These are phyloP conservation scores for Pyrrhosoma nymphula DNA, from an alignment of 2,888 invertebrate genomes.

Conservation along the genomic window DNA sequence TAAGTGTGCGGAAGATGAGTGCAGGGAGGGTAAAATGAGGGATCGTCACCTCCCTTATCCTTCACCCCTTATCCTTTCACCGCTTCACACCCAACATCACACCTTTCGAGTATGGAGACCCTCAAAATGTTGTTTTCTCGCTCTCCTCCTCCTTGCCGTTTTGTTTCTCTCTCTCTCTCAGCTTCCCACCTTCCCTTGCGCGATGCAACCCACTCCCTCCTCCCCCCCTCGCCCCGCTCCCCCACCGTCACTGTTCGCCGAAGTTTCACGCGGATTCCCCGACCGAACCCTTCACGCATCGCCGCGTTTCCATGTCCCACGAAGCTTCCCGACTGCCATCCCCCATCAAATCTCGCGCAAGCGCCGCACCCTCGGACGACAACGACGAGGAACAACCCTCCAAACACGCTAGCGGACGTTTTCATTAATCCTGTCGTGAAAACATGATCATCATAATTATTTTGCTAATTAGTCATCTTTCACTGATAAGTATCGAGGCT, in stretches of 20 bases:
- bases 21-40: not conserved
- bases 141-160: not conserved
- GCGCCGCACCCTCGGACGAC: too few relatives aligned
- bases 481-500: too few relatives aligned
- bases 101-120: conserved; percentile 5
- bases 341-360: too few relatives aligned
- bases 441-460: too few relatives aligned
- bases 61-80: not conserved
- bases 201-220: not conserved
- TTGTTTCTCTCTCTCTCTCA: not conserved
- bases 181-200: not conserved
- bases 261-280: not conserved
- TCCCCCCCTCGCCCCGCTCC: not conserved
- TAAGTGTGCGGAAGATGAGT: not conserved
- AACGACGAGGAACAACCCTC: too few relatives aligned
- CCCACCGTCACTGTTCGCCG: not conserved
- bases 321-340: not conserved
- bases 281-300: not conserved
- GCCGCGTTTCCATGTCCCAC: not conserved
- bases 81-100: not conserved
- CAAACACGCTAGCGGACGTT: too few relatives aligned
- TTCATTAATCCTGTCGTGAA: too few relatives aligned
- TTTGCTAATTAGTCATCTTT: too few relatives aligned
- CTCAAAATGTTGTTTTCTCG: not conserved
- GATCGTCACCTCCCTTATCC: not conserved